Evolutionary conservation across 2,888 invertebrate species (phyloP).

Genomic region (Agrotis ipsilon): DNA sequence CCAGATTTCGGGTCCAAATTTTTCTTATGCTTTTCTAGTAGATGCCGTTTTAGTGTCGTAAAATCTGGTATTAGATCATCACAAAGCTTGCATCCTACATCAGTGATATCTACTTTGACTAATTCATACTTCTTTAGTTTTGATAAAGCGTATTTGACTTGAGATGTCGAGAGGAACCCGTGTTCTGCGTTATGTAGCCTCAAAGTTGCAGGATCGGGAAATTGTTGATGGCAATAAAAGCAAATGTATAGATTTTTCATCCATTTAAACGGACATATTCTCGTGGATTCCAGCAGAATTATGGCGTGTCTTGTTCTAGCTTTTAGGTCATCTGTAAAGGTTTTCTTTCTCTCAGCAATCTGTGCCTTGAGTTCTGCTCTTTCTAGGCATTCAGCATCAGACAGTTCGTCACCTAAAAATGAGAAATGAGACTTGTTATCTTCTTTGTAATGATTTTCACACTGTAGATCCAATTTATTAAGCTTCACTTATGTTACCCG

Average conservation of each 20-base stretch:
- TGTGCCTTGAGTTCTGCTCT: conserved; percentile 51
- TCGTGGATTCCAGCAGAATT: conserved; percentile 79
- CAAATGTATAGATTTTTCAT: conserved; percentile 83
- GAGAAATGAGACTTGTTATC: conserved; percentile 77
- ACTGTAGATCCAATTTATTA: conserved; percentile 18
- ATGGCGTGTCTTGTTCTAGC: conserved; percentile 77
- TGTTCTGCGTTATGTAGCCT: conserved; percentile 77
- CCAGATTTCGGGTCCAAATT: conserved; percentile 73
- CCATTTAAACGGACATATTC: conserved; percentile 86
- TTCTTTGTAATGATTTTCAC: conserved; percentile 50
- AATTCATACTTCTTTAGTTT: conserved; percentile 82
- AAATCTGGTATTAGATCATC: conserved; percentile 71
- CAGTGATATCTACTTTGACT: conserved; percentile 83
- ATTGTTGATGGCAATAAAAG: conserved; percentile 82
- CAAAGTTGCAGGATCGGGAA: conserved; percentile 76
- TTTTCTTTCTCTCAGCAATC: conserved; percentile 64
- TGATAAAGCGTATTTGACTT: conserved; percentile 75
- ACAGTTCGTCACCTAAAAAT: conserved; percentile 84
- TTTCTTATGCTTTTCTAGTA: conserved; percentile 77
- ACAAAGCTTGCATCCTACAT: conserved; percentile 81
- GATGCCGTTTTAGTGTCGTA: conserved; percentile 76
- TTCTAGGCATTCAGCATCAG: conserved; percentile 55
- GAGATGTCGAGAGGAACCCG: conserved; percentile 53
- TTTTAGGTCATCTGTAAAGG: conserved; percentile 72
- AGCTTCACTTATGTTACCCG: conserved; percentile 24